Evolutionary conservation across 2,888 invertebrate genomes (phyloP).

Genomic region (Drosophila neutralis): DNA sequence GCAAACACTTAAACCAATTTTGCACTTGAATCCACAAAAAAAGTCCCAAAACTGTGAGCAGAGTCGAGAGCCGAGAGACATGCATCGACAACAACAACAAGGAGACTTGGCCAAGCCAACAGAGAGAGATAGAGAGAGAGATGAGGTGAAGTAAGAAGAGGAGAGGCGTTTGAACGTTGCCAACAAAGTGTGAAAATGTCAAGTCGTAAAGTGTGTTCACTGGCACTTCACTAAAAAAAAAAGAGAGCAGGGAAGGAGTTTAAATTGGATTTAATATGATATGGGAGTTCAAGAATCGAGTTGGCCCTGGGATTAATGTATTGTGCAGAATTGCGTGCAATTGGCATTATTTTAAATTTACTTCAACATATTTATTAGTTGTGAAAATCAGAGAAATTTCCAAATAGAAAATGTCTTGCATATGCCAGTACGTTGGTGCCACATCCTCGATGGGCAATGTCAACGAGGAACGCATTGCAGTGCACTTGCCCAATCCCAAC

Average conservation of each 20-base stretch:
- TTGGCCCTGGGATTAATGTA: not conserved
- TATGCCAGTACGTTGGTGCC: conserved; percentile 53
- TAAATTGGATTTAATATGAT: conserved; percentile 23
- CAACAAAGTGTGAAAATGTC: conserved; percentile 84
- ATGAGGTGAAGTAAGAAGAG: not conserved
- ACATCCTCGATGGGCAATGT: conserved; percentile 1
- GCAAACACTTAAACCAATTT: conserved; percentile 85
- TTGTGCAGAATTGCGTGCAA: not conserved
- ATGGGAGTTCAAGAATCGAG: not conserved
- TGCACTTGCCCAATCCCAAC: not conserved
- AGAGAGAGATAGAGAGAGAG: not conserved
- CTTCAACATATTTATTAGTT: conserved; percentile 1
- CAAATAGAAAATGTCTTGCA: conserved; percentile 51
- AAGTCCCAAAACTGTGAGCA: conserved; percentile 37
- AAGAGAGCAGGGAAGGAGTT: conserved; percentile 5
- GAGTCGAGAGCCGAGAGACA: conserved; percentile 22
- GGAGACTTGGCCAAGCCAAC: conserved; percentile 29
- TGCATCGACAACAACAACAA: conserved; percentile 52
- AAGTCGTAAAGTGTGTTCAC: conserved; percentile 81
- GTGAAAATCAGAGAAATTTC: conserved; percentile 1
- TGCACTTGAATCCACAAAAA: conserved; percentile 81
- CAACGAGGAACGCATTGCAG: not conserved
- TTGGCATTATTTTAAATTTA: not conserved
- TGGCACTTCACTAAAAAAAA: conserved; percentile 10
- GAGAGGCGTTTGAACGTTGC: conserved; percentile 37